phyloP scores from a whole-genome alignment of 2,113 vertebrate species.

The Ceyx margarethae region DNA sequence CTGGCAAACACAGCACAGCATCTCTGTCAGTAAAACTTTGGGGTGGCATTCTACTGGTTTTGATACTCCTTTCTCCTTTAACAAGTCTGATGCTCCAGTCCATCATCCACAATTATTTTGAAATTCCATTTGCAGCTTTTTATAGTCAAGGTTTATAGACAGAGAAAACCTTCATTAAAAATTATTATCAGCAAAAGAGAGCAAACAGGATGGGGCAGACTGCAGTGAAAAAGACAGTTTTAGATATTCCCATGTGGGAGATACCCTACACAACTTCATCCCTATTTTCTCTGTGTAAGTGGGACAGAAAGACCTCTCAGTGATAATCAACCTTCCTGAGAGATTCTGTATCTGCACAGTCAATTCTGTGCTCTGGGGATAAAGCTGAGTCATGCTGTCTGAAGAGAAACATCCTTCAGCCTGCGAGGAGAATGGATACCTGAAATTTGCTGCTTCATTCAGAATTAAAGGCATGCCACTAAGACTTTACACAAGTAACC shows the following conservation, averaged over 20 bases:
- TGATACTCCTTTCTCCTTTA: background rate
- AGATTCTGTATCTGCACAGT: background rate
- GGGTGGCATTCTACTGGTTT: background rate
- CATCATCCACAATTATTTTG: accelerated
- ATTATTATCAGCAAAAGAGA: background rate
- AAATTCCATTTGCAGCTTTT: background rate
- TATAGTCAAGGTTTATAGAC: background rate
- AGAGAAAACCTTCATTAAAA: background rate
- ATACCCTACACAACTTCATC: background rate
- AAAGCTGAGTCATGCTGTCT: background rate
- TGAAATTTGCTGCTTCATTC: background rate
- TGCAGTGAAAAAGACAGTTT: background rate
- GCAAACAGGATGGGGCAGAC: background rate
- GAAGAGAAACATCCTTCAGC: background rate
- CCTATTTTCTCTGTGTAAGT: background rate
- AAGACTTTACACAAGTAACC: background rate
- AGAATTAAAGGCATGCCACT: background rate
- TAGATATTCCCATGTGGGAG: background rate
- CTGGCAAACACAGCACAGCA: background rate
- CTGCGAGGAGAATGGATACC: background rate
- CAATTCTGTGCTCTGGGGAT: background rate
- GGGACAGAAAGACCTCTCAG: background rate
- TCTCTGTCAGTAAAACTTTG: background rate
- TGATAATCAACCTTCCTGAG: background rate
- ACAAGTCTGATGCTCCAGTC: background rate